Evolutionary conservation across 2,888 invertebrate species (phyloP).

Genomic region (Thysanoteuthis rhombus): DNA sequence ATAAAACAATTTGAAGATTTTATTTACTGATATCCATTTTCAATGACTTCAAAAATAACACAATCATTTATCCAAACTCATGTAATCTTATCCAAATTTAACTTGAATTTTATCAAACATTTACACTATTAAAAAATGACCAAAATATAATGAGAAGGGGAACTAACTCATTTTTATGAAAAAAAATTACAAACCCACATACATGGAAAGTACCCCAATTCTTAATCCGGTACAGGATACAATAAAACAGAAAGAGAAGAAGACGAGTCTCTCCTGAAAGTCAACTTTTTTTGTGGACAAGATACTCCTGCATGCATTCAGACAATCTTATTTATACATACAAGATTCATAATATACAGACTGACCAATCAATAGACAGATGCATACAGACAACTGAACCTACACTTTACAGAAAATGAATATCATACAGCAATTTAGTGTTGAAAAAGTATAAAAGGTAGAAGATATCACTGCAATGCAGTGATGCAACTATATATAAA

Average conservation of each 20-base stretch:
- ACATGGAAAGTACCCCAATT: no score
- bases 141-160: background rate
- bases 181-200: no score
- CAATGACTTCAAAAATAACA: no score
- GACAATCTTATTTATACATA: background rate
- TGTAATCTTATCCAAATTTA: no score
- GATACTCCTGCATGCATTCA: background rate
- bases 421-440: background rate
- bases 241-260: background rate
- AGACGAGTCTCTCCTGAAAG: background rate
- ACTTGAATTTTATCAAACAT: no score
- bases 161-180: no score
- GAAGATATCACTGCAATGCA: background rate
- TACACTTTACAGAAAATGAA: background rate
- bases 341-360: background rate
- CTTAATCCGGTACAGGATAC: background rate
- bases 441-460: background rate
- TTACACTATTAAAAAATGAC: background rate
- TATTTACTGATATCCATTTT: no score
- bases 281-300: background rate
- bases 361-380: background rate
- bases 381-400: background rate
- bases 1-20: no score
- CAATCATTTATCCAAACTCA: no score
- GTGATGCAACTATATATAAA: background rate